Conservation (phyloP, 64 coral and sea anemone species). For the Cladopsammia gracilis region DNA sequence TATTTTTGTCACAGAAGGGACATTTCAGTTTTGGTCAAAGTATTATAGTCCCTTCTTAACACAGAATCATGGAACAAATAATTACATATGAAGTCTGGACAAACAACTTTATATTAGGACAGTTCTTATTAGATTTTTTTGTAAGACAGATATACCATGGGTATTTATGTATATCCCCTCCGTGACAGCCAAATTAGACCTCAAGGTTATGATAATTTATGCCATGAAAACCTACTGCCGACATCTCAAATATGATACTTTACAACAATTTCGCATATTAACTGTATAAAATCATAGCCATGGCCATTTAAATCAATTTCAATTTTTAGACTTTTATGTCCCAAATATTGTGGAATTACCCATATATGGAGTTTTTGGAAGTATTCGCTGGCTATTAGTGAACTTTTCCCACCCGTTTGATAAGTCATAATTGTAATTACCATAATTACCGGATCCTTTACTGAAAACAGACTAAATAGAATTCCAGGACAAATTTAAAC, state of each 20-base stretch:
- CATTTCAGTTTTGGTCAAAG: background rate
- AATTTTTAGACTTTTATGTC: background rate
- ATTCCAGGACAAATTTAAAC: no score
- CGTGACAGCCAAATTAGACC: background rate
- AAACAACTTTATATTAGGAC: background rate
- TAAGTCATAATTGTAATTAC: no score
- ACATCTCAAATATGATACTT: background rate
- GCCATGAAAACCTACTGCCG: background rate
- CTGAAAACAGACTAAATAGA: no score
- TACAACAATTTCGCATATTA: background rate
- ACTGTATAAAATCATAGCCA: background rate
- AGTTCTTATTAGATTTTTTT: background rate
- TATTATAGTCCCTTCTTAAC: background rate
- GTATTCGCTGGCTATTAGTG: no score
- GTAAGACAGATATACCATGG: background rate
- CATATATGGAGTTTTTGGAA: no score
- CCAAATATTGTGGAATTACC: slow-evolving; percentile 3
- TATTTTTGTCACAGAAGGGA: background rate
- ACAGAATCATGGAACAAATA: background rate
- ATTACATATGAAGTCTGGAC: background rate
- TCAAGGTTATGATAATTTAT: background rate
- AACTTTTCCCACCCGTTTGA: no score
- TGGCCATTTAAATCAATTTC: background rate
- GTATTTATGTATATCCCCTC: background rate
- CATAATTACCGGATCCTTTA: no score